These are phyloP conservation scores for Pitta sordida DNA, from an alignment of 2,113 vertebrate species.

Conservation along the genomic window DNA sequence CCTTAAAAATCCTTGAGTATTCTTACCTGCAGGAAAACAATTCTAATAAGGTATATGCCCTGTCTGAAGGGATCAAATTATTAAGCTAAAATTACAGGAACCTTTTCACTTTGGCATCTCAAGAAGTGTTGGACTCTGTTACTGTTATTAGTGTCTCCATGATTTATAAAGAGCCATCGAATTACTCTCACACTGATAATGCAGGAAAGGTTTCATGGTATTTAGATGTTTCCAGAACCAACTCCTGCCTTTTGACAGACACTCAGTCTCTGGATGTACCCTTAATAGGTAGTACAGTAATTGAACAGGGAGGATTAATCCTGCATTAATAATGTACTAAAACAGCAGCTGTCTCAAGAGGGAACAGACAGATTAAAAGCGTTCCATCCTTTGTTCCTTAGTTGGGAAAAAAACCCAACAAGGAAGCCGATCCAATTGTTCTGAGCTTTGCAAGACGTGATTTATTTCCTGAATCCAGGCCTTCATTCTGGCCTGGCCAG, in stretches of 20 bases:
- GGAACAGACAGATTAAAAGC: neutral
- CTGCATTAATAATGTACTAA: neutral
- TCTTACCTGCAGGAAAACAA: neutral
- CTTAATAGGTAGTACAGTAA: neutral
- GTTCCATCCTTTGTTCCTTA: neutral
- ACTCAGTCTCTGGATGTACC: neutral
- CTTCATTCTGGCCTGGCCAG: neutral
- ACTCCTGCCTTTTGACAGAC: neutral
- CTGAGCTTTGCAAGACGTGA: neutral
- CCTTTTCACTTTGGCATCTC: neutral
- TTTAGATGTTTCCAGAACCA: neutral
- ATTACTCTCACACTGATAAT: neutral
- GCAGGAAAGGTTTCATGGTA: neutral
- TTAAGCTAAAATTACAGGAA: neutral
- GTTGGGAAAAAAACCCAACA: neutral
- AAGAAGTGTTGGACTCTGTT: neutral
- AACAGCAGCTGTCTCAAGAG: neutral
- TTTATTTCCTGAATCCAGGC: neutral
- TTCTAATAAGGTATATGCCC: neutral
- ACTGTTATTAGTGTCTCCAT: neutral
- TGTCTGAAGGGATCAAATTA: neutral
- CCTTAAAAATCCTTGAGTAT: neutral
- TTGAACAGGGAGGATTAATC: neutral
- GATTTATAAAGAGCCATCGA: neutral
- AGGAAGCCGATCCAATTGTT: neutral